Evolutionary conservation across 2,113 vertebrate genomes (phyloP).

Genomic region (Dolichotis patagonum): DNA sequence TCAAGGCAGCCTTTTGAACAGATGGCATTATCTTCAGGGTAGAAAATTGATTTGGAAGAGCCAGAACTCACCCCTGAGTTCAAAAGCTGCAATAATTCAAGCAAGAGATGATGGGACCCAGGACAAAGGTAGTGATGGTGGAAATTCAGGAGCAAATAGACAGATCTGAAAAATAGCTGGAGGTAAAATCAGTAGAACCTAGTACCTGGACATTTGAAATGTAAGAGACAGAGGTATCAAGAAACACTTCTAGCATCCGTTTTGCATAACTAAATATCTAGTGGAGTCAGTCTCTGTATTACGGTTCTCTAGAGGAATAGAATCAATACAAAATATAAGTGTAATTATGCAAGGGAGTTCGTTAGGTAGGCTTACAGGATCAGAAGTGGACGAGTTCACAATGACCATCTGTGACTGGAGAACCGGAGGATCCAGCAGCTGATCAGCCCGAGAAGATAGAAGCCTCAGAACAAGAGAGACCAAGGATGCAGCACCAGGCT

Average conservation of each 20-base stretch:
- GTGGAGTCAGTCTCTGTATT: neutral
- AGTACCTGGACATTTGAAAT: neutral
- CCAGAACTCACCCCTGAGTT: neutral
- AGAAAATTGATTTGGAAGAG: neutral
- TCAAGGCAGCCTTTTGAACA: constrained; percentile 1
- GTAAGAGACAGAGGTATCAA: neutral
- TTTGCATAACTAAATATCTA: neutral
- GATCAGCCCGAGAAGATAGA: neutral
- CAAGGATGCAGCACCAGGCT: neutral
- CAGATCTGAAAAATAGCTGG: neutral
- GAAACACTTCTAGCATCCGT: neutral
- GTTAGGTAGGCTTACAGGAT: neutral
- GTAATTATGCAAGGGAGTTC: neutral
- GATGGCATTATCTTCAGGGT: neutral
- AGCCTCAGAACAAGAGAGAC: neutral
- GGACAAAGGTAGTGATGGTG: neutral
- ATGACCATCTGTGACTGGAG: neutral
- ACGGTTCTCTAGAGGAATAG: neutral
- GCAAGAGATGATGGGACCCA: neutral
- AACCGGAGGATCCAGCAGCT: neutral
- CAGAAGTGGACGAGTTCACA: neutral
- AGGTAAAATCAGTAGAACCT: neutral
- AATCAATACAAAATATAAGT: neutral
- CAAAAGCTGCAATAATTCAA: neutral
- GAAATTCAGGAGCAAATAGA: neutral